Evolutionary conservation across 2,888 invertebrate species (phyloP).

Genomic region (Agonopterix heracliana): DNA sequence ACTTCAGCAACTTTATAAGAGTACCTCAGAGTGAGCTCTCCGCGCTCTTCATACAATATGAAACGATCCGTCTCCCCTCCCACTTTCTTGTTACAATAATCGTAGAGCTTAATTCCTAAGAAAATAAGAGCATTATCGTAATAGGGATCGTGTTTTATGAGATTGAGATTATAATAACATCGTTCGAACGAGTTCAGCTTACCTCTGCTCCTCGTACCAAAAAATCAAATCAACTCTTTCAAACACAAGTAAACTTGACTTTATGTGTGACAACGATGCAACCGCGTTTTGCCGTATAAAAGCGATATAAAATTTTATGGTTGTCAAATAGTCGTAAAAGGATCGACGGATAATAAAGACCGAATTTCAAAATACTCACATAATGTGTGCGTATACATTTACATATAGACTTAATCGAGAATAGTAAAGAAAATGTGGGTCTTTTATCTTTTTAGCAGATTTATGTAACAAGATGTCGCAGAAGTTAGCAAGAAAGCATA

Average conservation of each 20-base stretch:
- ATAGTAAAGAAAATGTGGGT: too few species aligned
- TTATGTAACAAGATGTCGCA: too few species aligned
- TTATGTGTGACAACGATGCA: constrained; percentile 11
- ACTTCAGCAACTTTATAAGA: constrained; percentile 42
- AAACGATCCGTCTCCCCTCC: constrained; percentile 27
- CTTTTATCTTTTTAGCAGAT: too few species aligned
- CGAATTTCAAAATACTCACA: constrained; percentile 25
- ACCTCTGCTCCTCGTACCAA: constrained; percentile 3
- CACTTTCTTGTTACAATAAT: constrained; percentile 14
- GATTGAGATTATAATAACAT: not conserved
- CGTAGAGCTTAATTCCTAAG: constrained; percentile 7
- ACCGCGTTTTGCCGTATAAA: constrained; percentile 23
- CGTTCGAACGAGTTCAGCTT: not conserved
- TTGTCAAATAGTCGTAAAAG: constrained; percentile 45
- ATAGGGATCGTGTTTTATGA: not conserved
- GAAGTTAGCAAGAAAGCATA: too few species aligned
- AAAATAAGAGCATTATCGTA: not conserved
- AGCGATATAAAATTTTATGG: constrained; percentile 41
- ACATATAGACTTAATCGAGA: too few species aligned
- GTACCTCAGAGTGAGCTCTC: constrained; percentile 37
- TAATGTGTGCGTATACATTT: not conserved
- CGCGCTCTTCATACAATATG: constrained; percentile 36
- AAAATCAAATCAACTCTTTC: constrained; percentile 8
- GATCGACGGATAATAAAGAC: constrained; percentile 34
- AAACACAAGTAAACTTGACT: constrained; percentile 10